Evolutionary conservation across 2,113 vertebrate species (phyloP), one percentile per base, ranked within the genome.

Genomic region (Agelaius tricolor): DNA sequence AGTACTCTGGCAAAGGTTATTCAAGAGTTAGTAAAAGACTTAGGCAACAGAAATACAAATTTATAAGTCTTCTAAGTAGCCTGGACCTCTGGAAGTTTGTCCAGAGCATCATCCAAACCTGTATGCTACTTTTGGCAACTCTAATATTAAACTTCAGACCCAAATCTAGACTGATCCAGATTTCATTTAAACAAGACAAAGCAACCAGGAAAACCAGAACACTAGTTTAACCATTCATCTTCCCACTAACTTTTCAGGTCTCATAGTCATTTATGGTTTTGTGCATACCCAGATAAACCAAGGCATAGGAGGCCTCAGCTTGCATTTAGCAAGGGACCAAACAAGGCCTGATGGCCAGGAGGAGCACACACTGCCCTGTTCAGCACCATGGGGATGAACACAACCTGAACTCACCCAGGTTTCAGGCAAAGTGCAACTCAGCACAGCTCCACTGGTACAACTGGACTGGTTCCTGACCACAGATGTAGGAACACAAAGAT

Each of bases 311-410:
- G 12, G 37, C n/a, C 31, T 74, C 39, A 71, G 13, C 17, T 43
- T 58, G 39, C 46, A 41, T 51, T 87, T 51, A 78, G 37, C 15
- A 78, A 71, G 31, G 57, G 55, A 9, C 31, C 57, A 58, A 16
- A 51, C 2, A 3, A 1, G 9, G 26, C 26, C 31, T 0, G 0
- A 15, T 12, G 51, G 11, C 27, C 0, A 0, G 57, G 33, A 31
- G 21, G 26, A 75, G 75, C 26, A 3, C 43, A 35, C 59, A 16
- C 4, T 0, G 0, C 57, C 33, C 17, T 11, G n/a, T 7, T 58
- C 43, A 43, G 15, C n/a, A 4, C 39, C 17, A 1, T 0, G 0
- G 28, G 16, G 51, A 30, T 20, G 58, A 85, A 54, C 0, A 0
- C 16, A 3, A 74, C 20, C 1, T 43, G 63, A 88, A 80, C 35